These are phyloP conservation scores for Dryobates pubescens DNA, from an alignment of 2,797 vertebrate genomes.

Conservation along the genomic window DNA sequence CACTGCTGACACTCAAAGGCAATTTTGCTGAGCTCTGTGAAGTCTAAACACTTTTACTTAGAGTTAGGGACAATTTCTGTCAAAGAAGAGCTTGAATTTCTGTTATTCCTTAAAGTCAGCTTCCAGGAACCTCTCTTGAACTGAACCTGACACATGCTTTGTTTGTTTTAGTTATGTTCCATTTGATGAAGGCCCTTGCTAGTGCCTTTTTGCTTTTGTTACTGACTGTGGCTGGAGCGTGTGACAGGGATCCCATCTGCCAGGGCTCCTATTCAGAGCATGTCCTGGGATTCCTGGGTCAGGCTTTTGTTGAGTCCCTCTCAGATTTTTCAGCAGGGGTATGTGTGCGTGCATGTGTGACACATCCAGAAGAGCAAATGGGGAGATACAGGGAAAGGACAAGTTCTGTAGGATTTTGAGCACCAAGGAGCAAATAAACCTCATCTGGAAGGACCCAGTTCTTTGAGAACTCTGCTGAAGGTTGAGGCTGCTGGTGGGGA, in stretches of 20 bases:
- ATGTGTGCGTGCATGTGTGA: background rate
- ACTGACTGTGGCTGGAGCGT: background rate
- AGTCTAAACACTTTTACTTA: slow-evolving; percentile 55
- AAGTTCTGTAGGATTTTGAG: slow-evolving; percentile 34
- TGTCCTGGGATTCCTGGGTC: background rate
- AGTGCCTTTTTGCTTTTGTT: background rate
- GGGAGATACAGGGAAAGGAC: background rate
- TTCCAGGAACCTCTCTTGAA: background rate
- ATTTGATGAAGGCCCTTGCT: background rate
- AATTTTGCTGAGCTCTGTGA: slow-evolving; percentile 51
- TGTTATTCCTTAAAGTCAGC: background rate
- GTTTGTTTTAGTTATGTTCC: slow-evolving; percentile 22
- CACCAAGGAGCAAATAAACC: background rate
- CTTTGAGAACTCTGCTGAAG: background rate
- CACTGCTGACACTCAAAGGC: slow-evolving; percentile 62
- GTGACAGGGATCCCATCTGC: background rate
- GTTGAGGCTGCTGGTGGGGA: background rate
- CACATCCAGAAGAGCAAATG: background rate
- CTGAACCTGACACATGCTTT: background rate
- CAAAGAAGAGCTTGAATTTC: slow-evolving; percentile 18
- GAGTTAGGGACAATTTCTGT: slow-evolving; percentile 54
- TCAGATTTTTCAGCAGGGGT: background rate
- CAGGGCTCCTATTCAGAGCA: background rate
- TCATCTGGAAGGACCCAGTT: background rate
- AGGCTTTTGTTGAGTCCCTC: background rate